phyloP scores from a whole-genome alignment of 2,797 vertebrate genomes.

The Tokudaia muenninki region DNA sequence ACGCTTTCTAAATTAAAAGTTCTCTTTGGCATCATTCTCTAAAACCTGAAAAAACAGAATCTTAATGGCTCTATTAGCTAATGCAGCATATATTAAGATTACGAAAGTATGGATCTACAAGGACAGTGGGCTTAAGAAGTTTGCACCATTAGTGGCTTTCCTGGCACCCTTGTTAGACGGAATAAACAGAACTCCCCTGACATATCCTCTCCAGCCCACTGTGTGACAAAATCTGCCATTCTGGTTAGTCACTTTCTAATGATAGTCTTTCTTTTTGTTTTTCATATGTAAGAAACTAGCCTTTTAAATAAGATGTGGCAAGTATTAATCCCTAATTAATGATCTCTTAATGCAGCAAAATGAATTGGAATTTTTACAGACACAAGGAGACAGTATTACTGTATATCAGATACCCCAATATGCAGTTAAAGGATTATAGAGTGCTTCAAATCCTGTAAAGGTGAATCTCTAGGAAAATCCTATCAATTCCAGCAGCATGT shows the following conservation, averaged over 20 bases:
- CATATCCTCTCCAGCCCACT: background rate
- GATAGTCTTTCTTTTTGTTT: constrained; percentile 75
- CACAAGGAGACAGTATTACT: background rate
- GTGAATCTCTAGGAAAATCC: background rate
- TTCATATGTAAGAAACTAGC: constrained; percentile 55
- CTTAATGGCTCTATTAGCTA: constrained; percentile 75
- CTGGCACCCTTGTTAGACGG: constrained; percentile 76
- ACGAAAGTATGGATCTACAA: constrained; percentile 59
- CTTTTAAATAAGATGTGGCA: constrained; percentile 12
- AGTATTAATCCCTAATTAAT: constrained; percentile 49
- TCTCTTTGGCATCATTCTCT: constrained; percentile 67
- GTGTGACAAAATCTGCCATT: constrained; percentile 59
- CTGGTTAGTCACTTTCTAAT: constrained; percentile 72
- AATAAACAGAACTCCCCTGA: constrained; percentile 72
- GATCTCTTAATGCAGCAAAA: constrained; percentile 54
- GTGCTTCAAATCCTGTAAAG: background rate
- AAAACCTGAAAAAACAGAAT: constrained; percentile 76
- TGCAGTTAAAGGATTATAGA: constrained; percentile 40
- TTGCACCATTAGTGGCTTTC: constrained; percentile 70
- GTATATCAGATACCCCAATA: background rate
- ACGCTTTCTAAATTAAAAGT: constrained; percentile 73
- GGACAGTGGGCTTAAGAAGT: constrained; percentile 64
- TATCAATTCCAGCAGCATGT: background rate
- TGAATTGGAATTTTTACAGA: background rate
- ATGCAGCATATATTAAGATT: constrained; percentile 74